phyloP scores from a whole-genome alignment of 2,888 invertebrate genomes.

The Ctena decussata region DNA sequence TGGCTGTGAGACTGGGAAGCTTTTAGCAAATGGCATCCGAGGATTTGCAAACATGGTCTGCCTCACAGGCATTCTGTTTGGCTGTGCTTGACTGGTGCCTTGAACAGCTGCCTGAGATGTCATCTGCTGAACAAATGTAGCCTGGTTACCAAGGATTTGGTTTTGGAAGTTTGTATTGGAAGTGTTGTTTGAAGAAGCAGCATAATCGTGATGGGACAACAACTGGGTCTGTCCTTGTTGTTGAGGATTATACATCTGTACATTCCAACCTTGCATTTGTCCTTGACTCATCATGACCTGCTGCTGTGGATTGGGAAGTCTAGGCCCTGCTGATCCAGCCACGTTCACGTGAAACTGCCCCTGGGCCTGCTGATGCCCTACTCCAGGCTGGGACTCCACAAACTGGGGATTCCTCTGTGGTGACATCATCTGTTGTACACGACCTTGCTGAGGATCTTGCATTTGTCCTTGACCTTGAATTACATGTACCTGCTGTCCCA shows the following conservation, averaged over 20 bases:
- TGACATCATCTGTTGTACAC: conserved; percentile 42
- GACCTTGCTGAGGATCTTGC: conserved; percentile 52
- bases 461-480: conserved; percentile 19
- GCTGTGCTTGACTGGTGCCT: conserved; percentile 36
- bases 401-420: conserved; percentile 68
- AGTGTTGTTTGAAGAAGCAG: conserved; percentile 58
- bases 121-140: conserved; percentile 72
- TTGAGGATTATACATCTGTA: conserved; percentile 70
- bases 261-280: conserved; percentile 69
- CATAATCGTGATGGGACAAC: conserved; percentile 76
- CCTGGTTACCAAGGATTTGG: conserved; percentile 47
- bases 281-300: conserved; percentile 67
- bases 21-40: conserved; percentile 16
- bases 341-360: conserved; percentile 34
- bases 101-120: conserved; percentile 61
- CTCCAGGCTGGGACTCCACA: conserved; percentile 56
- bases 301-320: conserved; percentile 70
- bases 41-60: background rate
- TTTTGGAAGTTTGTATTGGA: conserved; percentile 3
- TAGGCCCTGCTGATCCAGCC: conserved; percentile 50
- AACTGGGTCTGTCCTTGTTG: conserved; percentile 66
- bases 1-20: conserved; percentile 25
- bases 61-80: background rate
- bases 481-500: conserved; percentile 56
- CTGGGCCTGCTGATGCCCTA: conserved; percentile 63